Conservation (phyloP, 2,113 vertebrate species). For the Chelonoidis abingdonii region DNA sequence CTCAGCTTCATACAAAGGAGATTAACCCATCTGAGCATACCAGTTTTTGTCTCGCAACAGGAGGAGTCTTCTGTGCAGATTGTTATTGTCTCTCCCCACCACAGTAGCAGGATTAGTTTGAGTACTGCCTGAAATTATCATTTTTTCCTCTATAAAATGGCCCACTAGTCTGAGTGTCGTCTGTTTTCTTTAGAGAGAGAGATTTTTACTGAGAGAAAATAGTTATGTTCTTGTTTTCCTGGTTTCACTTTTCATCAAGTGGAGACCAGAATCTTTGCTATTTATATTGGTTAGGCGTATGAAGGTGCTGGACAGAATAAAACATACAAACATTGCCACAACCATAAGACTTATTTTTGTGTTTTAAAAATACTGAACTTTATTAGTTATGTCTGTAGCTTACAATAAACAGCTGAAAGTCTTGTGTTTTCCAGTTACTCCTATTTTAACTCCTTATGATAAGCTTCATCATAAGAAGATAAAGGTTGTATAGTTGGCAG, state of each 20-base stretch:
- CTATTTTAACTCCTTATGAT: not conserved
- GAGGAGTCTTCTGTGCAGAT: not conserved
- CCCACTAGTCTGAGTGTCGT: not conserved
- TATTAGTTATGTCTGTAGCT: not conserved
- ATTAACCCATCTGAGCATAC: not conserved
- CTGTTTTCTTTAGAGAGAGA: not conserved
- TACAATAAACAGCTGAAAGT: not conserved
- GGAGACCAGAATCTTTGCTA: slow-evolving; percentile 55
- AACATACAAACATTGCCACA: not conserved
- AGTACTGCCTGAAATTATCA: not conserved
- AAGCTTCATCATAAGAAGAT: not conserved
- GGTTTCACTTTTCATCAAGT: not conserved
- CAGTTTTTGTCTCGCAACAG: not conserved
- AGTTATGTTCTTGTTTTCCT: not conserved
- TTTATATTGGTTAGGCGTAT: not conserved
- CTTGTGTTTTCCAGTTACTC: not conserved
- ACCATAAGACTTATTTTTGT: not conserved
- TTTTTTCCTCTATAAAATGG: fast-evolving
- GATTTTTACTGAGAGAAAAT: not conserved
- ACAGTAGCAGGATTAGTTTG: not conserved
- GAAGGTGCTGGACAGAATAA: not conserved
- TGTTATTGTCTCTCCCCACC: not conserved
- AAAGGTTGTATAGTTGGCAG: not conserved
- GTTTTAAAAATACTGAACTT: slow-evolving; percentile 14
- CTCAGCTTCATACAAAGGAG: not conserved